phyloP scores from a whole-genome alignment of 2,113 vertebrate species.

The human region DNA sequence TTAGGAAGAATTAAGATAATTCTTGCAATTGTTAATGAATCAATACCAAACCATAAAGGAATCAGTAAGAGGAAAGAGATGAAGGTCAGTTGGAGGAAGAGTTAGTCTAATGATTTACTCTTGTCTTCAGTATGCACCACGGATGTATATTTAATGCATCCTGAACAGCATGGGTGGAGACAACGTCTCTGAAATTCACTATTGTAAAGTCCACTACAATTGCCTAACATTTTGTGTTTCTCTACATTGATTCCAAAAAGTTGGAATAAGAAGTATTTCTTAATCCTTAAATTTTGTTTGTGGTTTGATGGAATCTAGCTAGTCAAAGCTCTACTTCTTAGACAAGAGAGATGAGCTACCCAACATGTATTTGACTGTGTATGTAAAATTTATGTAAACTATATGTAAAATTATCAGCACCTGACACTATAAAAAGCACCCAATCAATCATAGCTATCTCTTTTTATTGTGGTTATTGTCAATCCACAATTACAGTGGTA shows the following conservation, averaged over 20 bases:
- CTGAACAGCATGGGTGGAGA: background rate
- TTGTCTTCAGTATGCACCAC: background rate
- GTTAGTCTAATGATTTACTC: background rate
- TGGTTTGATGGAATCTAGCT: background rate
- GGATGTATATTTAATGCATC: background rate
- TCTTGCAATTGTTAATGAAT: background rate
- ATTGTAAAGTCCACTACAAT: background rate
- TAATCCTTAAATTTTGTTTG: background rate
- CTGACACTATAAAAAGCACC: background rate
- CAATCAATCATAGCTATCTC: background rate
- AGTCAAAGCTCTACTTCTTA: background rate
- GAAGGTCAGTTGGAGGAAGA: background rate
- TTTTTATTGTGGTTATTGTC: background rate
- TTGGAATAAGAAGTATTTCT: background rate
- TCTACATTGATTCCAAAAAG: background rate
- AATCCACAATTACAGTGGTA: background rate
- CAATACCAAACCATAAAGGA: background rate
- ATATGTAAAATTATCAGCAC: background rate
- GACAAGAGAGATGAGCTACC: rapidly evolving
- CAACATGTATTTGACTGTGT: background rate
- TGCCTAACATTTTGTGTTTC: background rate
- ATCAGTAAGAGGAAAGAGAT: background rate
- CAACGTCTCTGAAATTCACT: background rate
- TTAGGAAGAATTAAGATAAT: background rate
- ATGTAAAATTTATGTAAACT: background rate